Base-by-base conservation (phyloP, 2,797 vertebrate genomes). In the Acipenser transmontanus region DNA sequence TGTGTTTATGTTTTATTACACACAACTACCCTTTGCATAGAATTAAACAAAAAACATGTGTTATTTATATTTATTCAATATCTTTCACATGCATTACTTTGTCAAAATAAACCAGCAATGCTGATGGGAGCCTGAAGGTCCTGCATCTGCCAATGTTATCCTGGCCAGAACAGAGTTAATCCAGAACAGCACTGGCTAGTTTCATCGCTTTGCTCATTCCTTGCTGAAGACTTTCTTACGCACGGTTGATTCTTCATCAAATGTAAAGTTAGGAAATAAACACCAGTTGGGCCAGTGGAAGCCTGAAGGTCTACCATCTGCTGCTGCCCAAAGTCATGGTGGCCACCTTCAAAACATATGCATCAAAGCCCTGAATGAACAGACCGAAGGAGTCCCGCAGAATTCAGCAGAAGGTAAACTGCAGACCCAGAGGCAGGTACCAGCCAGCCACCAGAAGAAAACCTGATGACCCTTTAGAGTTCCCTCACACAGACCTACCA, bases 241-340 rank as follows among this genome's bases (percentile, higher is more conserved):
- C 94, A 91, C 91, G 93, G 87, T 84, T 94, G 93, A 91, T 80
- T 92, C 87, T 94, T 93, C 91, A 93, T 92, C 89, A 91, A 92
- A 92, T 88, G 88, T 88, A 84, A 92, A 91, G 91, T 93, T 92
- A 91, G 88, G 92, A 94, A 90, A 89, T 89, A 84, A 92, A 87
- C 91, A 91, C 90, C 92, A 89, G 89, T 82, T 82, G 88, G 89
- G 92, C 91, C 88, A 88, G 91, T 82, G 79, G 91, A 92, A 88
- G 94, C 95, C 95, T 94, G 91, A 93, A 93, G 95, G 93, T 93
- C 91, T 82, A 87, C 97, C 96, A 99, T 97, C 96, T 99, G 96
- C 92, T 89, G 88, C 89, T 85, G 87, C 85, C 90, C 89, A 89
- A 86, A 92, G 87, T 91, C 83, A 89, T 78, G 76, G 85, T 80